phyloP scores from a whole-genome alignment of 2,113 vertebrate genomes.

The Cololabis saira region DNA sequence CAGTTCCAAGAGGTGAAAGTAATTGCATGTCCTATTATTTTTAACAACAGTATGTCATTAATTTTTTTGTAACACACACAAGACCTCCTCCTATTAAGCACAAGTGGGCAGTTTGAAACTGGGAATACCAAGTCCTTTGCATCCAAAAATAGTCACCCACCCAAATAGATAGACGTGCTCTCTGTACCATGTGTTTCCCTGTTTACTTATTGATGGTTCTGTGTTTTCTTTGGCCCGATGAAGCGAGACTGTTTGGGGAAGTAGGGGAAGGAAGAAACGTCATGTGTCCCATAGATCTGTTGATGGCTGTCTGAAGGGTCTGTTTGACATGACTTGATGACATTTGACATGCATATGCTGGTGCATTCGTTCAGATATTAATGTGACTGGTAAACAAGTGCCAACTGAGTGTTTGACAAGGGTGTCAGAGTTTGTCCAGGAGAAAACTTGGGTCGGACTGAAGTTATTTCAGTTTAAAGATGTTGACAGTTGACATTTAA shows the following conservation, averaged over 20 bases:
- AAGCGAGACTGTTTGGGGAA: constrained; percentile 37
- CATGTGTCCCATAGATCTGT: constrained; percentile 36
- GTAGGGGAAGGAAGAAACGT: constrained; percentile 10
- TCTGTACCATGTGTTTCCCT: constrained; percentile 51
- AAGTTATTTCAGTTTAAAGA: neutral
- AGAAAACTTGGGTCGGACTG: neutral
- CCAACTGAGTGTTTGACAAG: constrained; percentile 25
- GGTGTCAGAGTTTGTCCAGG: neutral
- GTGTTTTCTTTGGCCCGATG: constrained; percentile 56
- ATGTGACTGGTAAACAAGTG: constrained; percentile 22
- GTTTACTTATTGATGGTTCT: constrained; percentile 73
- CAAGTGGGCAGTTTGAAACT: constrained; percentile 46
- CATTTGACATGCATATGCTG: constrained; percentile 14
- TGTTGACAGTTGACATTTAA: neutral
- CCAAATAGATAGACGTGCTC: constrained; percentile 54
- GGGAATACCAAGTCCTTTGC: constrained; percentile 46
- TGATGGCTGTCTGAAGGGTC: constrained; percentile 26
- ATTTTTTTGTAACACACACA: constrained; percentile 22
- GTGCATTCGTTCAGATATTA: constrained; percentile 7
- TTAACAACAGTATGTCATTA: neutral
- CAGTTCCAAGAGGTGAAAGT: too few relatives aligned
- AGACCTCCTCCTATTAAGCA: constrained; percentile 23
- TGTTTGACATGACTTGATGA: constrained; percentile 22
- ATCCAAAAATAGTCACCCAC: constrained; percentile 61
- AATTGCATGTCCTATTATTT: neutral